A percentile compares a stretch with the other conserved stretches of the same genome.
These are phyloP conservation scores for Tanaodytes sp. DNA, from an alignment of 2,888 invertebrate species.

Conservation along the genomic window DNA sequence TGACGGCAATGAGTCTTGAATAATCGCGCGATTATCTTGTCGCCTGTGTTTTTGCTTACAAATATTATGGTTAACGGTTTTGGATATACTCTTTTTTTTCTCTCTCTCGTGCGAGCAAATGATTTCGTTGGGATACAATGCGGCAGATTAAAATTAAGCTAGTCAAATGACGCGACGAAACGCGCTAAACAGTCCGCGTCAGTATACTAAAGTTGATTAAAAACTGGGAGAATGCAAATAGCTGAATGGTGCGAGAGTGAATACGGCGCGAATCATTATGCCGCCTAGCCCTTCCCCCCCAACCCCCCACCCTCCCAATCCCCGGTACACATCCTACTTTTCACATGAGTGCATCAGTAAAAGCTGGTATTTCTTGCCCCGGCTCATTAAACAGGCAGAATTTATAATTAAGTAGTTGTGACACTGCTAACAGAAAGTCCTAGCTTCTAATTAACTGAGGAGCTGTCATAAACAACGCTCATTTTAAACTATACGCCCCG, in stretches of 20 bases:
- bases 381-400: slow-evolving; percentile 47
- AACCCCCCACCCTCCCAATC: no score
- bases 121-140: slow-evolving; percentile 17
- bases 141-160: slow-evolving; percentile 12
- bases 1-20: no score
- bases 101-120: no score
- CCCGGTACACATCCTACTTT: slow-evolving; percentile 33
- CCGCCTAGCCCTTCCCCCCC: no score
- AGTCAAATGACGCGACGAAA: slow-evolving; percentile 20
- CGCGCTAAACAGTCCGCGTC: slow-evolving; percentile 16
- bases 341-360: slow-evolving; percentile 44
- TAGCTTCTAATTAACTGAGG: slow-evolving; percentile 39
- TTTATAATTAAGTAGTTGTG: slow-evolving; percentile 51
- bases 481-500: slow-evolving; percentile 32
- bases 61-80: no score
- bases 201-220: slow-evolving; percentile 38
- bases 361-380: slow-evolving; percentile 45
- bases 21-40: no score
- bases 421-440: slow-evolving; percentile 45
- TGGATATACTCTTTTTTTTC: no score
- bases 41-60: no score
- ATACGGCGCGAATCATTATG: slow-evolving; percentile 10
- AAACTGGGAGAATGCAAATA: slow-evolving; percentile 36
- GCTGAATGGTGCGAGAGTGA: slow-evolving; percentile 18
- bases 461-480: slow-evolving; percentile 42